Evolutionary conservation across 2,797 vertebrate species (phyloP), one percentile per base, ranked within the genome.

Genomic region (Lateolabrax maculatus): DNA sequence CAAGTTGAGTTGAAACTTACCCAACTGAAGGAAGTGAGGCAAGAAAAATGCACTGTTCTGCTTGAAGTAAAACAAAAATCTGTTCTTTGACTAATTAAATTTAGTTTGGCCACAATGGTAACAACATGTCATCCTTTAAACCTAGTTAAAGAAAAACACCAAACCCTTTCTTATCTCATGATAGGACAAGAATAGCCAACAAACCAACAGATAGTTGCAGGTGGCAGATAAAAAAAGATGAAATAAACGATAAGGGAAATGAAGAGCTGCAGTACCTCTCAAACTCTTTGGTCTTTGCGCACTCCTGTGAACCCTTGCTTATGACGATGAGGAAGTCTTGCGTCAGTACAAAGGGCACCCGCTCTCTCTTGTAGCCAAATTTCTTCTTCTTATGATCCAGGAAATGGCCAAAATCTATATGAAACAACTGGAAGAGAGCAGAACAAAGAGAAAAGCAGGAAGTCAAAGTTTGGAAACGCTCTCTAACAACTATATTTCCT

Each of bases 301-400:
- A 96, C 71, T 97, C 96, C 85, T 94, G 96, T 7, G 94, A 93
- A 43, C 96, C 96, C 69, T 97, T 97, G 87, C 96, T 96, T 91
- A 96, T 97, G 84, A 97, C 96, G 1, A 97, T 96, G 83, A 97
- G 94, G 84, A 97, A 97, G 89, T 97, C 96, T 84, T 97, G 96
- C 0, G 96, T 97, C 68, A 96, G 89, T 3, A 97, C 96, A 52
- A 97, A 97, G n/a, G 96, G 96, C 8, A 97, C 96, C 1, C 96
- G 90, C 74, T 97, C 96, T 53, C 96, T 92, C 86, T 97, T 97
- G 92, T 97, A 97, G 43, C 96, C 96, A 85, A 97, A 97, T 71
- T 97, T 97, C 87, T 96, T 97, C 90, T 96, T 97, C 91, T 97
- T 97, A 79, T 97, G 96, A 87, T 97, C 96, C 88, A 97, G 88